These are phyloP conservation scores for Achroia grisella DNA, from an alignment of 1,140 invertebrate genomes.

Conservation along the genomic window DNA sequence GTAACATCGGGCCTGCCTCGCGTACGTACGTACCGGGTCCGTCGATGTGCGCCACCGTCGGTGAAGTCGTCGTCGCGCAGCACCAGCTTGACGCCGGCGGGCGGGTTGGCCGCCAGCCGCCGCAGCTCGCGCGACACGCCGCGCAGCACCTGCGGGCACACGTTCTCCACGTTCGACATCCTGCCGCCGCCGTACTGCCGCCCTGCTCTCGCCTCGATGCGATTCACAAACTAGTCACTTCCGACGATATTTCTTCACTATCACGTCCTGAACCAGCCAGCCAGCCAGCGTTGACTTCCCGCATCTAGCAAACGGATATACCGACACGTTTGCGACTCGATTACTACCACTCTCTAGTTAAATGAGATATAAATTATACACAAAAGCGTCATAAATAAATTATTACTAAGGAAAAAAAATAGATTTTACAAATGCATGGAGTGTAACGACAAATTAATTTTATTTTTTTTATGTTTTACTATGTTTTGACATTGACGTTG, in stretches of 20 bases:
- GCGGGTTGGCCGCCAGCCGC: conserved; percentile 42
- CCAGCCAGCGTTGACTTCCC: too few species aligned
- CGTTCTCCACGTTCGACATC: conserved; percentile 64
- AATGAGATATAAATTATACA: too few species aligned
- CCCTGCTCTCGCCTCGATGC: neutral
- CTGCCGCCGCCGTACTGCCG: neutral
- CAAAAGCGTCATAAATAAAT: too few species aligned
- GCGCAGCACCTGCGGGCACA: conserved; percentile 54
- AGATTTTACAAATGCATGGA: too few species aligned
- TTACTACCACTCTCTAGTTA: too few species aligned
- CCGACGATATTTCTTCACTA: neutral
- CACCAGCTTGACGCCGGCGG: conserved; percentile 48
- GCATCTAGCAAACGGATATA: too few species aligned
- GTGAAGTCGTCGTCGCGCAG: conserved; percentile 53
- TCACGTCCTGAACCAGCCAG: too few species aligned
- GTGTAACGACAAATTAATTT: too few species aligned
- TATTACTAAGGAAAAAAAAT: too few species aligned
- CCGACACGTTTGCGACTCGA: neutral
- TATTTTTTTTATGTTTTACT: too few species aligned
- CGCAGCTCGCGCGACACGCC: conserved; percentile 45
- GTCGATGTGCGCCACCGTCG: conserved; percentile 47
- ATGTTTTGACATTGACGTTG: too few species aligned
- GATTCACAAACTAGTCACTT: neutral
- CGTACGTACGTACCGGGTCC: conserved; percentile 35
- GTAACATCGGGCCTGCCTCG: too few species aligned